phyloP scores from a whole-genome alignment of 2,797 vertebrate species.

The Brachymystax lenok region DNA sequence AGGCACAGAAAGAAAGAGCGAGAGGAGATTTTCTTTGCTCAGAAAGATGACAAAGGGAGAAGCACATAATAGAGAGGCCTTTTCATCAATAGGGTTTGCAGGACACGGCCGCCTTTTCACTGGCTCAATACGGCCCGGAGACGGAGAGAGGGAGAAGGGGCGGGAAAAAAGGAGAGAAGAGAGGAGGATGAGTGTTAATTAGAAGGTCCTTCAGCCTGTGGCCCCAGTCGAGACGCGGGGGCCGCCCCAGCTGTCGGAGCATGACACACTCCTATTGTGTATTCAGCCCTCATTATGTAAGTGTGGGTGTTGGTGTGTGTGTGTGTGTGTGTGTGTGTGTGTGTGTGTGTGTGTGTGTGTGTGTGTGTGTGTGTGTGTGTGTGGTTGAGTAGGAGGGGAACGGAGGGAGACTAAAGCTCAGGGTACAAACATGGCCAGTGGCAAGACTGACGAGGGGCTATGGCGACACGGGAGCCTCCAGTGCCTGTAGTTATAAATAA shows the following conservation, averaged over 20 bases:
- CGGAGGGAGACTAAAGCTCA: not conserved
- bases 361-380: not conserved
- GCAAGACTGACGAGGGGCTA: slow-evolving; percentile 12
- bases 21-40: slow-evolving; percentile 64
- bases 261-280: slow-evolving; percentile 83
- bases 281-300: slow-evolving; percentile 82
- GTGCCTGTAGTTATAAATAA: not conserved
- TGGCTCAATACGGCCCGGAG: slow-evolving; percentile 64
- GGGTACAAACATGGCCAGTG: slow-evolving; percentile 14
- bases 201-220: slow-evolving; percentile 82
- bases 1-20: slow-evolving; percentile 69
- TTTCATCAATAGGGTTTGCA: slow-evolving; percentile 68
- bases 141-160: slow-evolving; percentile 18
- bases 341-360: not conserved
- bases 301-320: slow-evolving; percentile 27
- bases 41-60: slow-evolving; percentile 74
- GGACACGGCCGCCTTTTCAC: slow-evolving; percentile 75
- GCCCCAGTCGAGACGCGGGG: slow-evolving; percentile 77
- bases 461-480: slow-evolving; percentile 3
- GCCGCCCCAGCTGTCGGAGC: slow-evolving; percentile 81
- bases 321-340: not conserved
- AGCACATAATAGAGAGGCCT: slow-evolving; percentile 76
- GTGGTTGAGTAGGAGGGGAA: not conserved
- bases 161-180: slow-evolving; percentile 54
- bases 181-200: slow-evolving; percentile 81